Conservation (phyloP, 2,797 vertebrate species). For the Dallia pectoralis region DNA sequence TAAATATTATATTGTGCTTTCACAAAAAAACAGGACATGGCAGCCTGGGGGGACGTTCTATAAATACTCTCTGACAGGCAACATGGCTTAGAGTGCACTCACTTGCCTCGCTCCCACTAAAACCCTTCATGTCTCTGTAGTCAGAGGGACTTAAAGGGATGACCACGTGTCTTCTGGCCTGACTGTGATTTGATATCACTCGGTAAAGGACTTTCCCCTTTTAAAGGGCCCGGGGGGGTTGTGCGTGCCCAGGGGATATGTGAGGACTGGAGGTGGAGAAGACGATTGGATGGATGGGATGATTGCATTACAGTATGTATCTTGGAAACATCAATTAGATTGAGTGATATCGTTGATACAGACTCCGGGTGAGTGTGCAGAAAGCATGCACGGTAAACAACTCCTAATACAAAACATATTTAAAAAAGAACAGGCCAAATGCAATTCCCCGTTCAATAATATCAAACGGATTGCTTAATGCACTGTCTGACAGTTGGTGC, state of each 20-base stretch:
- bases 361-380: neutral
- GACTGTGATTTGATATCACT: constrained; percentile 52
- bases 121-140: constrained; percentile 55
- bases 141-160: constrained; percentile 40
- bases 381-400: neutral
- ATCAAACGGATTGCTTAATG: too few relatives aligned
- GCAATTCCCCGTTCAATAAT: too few relatives aligned
- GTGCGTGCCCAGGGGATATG: constrained; percentile 37
- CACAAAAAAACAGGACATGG: constrained; percentile 68
- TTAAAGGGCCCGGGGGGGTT: constrained; percentile 31
- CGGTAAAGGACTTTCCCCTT: constrained; percentile 38
- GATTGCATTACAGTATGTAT: constrained; percentile 9
- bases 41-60: constrained; percentile 68
- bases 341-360: neutral
- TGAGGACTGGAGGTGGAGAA: constrained; percentile 21
- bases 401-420: neutral
- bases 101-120: constrained; percentile 50
- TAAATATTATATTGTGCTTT: constrained; percentile 72
- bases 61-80: constrained; percentile 70
- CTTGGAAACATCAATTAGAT: neutral
- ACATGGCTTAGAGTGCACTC: constrained; percentile 66
- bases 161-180: constrained; percentile 56
- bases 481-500: too few relatives aligned
- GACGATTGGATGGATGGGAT: constrained; percentile 35
- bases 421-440: too few relatives aligned